Conservation (phyloP, 2,797 vertebrate genomes). For the Myripristis murdjan region DNA sequence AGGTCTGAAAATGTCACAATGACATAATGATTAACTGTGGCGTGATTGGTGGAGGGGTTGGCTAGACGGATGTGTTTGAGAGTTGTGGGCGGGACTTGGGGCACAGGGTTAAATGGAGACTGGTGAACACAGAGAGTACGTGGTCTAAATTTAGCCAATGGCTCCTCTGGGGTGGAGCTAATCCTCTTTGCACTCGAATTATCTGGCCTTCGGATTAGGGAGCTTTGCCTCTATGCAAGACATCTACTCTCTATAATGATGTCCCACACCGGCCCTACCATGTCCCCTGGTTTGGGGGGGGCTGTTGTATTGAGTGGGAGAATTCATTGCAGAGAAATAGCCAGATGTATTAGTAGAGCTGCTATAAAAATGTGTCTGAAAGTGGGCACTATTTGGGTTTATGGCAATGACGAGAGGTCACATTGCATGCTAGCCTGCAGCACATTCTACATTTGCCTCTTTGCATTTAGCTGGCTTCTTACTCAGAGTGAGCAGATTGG, state of each 20-base stretch:
- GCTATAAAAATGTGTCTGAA: no score
- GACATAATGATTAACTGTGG: constrained; percentile 20
- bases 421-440: no score
- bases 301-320: background rate
- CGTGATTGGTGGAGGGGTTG: constrained; percentile 49
- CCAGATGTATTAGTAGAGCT: background rate
- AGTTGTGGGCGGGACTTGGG: constrained; percentile 51
- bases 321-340: background rate
- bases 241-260: constrained; percentile 85
- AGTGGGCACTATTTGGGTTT: background rate
- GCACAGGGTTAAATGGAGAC: constrained; percentile 67
- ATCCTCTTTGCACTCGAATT: constrained; percentile 94
- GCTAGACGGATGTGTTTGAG: constrained; percentile 28
- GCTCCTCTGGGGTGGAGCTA: constrained; percentile 89
- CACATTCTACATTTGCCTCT: background rate
- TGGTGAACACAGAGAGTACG: constrained; percentile 74
- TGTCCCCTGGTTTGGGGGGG: constrained; percentile 44
- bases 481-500: background rate
- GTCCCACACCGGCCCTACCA: constrained; percentile 76
- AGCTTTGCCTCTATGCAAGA: constrained; percentile 85
- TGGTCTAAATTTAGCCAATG: constrained; percentile 93
- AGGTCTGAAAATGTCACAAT: constrained; percentile 29
- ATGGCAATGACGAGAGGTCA: background rate
- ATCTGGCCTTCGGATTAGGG: constrained; percentile 92
- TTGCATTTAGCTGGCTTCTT: background rate